These are phyloP conservation scores for Porites rus DNA, from an alignment of 92 coral and sea anemone genomes.

Conservation along the genomic window DNA sequence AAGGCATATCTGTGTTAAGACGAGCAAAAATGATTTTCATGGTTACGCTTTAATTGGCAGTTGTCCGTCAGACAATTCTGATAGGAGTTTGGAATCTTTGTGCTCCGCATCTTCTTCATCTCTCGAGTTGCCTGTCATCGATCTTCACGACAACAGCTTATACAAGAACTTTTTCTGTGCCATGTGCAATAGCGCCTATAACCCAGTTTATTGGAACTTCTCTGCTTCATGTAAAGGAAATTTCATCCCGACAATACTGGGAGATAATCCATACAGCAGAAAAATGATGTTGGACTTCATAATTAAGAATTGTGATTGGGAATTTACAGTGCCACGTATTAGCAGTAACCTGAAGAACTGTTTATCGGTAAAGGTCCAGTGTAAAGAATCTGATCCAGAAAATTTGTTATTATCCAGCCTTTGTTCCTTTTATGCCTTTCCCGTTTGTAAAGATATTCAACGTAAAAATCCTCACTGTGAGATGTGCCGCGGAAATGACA, in stretches of 20 bases:
- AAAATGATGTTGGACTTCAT: slow-evolving; percentile 11
- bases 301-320: not conserved
- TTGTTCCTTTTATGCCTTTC: slow-evolving; percentile 38
- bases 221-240: slow-evolving; percentile 6
- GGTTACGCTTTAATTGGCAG: slow-evolving; percentile 18
- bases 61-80: slow-evolving; percentile 10
- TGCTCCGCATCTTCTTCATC: not conserved
- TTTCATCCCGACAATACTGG: not conserved
- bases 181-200: slow-evolving; percentile 4
- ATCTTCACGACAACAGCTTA: not conserved
- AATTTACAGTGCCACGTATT: not conserved
- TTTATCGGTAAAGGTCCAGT: not conserved
- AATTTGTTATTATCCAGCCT: slow-evolving; percentile 7
- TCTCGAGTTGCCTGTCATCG: slow-evolving; percentile 9
- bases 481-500: slow-evolving; percentile 11
- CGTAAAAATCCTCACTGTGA: slow-evolving; percentile 39
- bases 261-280: not conserved
- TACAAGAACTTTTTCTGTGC: slow-evolving; percentile 44
- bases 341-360: not conserved
- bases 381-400: not conserved
- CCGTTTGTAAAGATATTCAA: not conserved
- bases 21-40: not conserved
- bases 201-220: not conserved
- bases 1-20: not conserved
- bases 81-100: not conserved